These are phyloP conservation scores for Porites lobata DNA, from an alignment of 92 coral and sea anemone genomes.

Conservation along the genomic window DNA sequence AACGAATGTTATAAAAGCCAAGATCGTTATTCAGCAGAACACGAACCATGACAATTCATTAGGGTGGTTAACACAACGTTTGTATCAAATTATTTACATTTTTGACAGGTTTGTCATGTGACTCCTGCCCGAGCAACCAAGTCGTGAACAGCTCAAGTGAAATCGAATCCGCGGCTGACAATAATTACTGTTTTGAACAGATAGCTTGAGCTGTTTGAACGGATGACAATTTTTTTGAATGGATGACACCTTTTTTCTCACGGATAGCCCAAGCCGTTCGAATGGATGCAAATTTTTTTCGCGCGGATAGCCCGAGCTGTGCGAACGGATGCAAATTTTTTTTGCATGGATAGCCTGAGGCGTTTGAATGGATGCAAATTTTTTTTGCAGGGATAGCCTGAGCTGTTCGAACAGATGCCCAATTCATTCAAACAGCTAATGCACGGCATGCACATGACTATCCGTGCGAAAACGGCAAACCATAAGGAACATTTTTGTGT, in stretches of 20 bases:
- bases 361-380: not conserved
- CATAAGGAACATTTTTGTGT: too few species aligned
- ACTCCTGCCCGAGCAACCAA: not conserved
- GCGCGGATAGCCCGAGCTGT: too few species aligned
- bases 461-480: too few species aligned
- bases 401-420: too few species aligned
- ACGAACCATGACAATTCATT: conserved; percentile 20
- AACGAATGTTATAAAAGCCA: conserved; percentile 27
- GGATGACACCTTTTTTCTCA: not conserved
- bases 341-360: too few species aligned
- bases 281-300: too few species aligned
- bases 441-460: too few species aligned
- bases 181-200: not conserved
- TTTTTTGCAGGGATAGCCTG: too few species aligned
- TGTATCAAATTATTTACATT: conserved; percentile 20
- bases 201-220: too few species aligned
- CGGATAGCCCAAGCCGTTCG: not conserved
- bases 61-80: conserved; percentile 11
- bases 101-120: conserved; percentile 5
- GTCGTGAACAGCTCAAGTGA: not conserved
- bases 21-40: conserved; percentile 27
- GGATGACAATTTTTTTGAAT: not conserved
- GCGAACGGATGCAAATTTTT: too few species aligned
- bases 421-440: too few species aligned
- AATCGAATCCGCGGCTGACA: not conserved